Evolutionary conservation across 2,888 invertebrate genomes (phyloP).

Genomic region (Poecilobothrus nobilitatus): DNA sequence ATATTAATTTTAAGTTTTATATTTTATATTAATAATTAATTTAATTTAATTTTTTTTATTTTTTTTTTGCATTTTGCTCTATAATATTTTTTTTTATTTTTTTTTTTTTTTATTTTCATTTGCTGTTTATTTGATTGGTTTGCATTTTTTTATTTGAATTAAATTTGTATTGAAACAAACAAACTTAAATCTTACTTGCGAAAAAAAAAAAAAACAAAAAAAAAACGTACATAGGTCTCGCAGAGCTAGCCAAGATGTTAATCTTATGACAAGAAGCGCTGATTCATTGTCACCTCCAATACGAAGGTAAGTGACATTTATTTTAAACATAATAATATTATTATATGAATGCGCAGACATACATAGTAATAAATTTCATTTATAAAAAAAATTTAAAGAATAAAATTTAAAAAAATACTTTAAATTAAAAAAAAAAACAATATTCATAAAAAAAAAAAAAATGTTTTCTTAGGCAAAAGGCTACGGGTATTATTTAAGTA

Average conservation of each 20-base stretch:
- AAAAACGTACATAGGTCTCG: constrained; percentile 60
- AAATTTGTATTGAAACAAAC: constrained; percentile 31
- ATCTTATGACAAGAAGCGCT: constrained; percentile 55
- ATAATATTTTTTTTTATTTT: constrained; percentile 25
- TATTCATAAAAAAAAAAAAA: no score
- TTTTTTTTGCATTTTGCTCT: constrained; percentile 26
- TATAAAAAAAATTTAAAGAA: no score
- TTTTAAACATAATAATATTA: not conserved
- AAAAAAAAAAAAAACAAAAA: constrained; percentile 13
- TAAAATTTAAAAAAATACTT: no score
- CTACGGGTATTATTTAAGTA: no score
- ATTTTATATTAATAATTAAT: not conserved
- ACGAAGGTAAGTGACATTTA: constrained; percentile 49
- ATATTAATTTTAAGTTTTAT: not conserved
- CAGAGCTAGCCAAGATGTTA: constrained; percentile 74
- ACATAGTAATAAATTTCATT: no score
- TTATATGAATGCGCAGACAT: not conserved
- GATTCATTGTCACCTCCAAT: constrained; percentile 54
- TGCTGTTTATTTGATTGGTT: constrained; percentile 23
- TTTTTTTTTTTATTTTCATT: constrained; percentile 34
- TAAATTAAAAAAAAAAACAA: no score
- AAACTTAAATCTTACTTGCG: constrained; percentile 32
- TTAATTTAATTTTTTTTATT: constrained; percentile 23
- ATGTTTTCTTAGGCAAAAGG: no score
- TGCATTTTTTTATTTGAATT: constrained; percentile 24